phyloP scores from a whole-genome alignment of 2,888 invertebrate species.

The Cyclophora punctaria region DNA sequence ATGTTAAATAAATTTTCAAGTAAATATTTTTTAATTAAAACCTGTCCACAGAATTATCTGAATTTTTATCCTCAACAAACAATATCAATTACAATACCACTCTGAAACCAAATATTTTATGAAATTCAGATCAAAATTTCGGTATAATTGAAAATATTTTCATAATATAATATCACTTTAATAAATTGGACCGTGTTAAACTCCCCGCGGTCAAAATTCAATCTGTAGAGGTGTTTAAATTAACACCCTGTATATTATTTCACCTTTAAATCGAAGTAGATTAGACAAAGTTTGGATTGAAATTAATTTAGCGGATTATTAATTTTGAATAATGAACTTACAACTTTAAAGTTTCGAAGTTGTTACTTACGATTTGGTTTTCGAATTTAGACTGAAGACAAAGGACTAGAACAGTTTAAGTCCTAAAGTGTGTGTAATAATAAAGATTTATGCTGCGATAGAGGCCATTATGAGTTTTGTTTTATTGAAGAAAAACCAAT shows the following conservation, averaged over 20 bases:
- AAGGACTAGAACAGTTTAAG: constrained; percentile 11
- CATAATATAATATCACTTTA: neutral
- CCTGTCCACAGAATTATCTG: no score
- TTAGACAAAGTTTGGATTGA: constrained; percentile 57
- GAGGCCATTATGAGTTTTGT: neutral
- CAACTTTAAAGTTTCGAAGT: constrained; percentile 2
- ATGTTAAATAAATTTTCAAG: no score
- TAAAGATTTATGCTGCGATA: constrained; percentile 18
- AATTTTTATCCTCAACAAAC: no score
- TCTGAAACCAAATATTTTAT: no score
- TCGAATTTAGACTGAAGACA: constrained; percentile 13
- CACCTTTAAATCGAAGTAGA: constrained; percentile 41
- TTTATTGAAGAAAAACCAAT: no score
- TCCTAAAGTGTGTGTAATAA: constrained; percentile 17
- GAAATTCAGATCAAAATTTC: no score
- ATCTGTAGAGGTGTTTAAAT: constrained; percentile 17
- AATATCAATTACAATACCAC: no score
- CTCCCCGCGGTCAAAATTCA: constrained; percentile 14
- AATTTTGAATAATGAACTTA: constrained; percentile 63
- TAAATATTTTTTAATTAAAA: no score
- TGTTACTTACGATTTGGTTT: constrained; percentile 8
- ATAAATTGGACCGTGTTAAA: constrained; percentile 9
- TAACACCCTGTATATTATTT: constrained; percentile 44
- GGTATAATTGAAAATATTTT: no score
- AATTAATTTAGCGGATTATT: constrained; percentile 71